Conservation (phyloP, 2,113 vertebrate genomes). For the Herpetotheres cachinnans region DNA sequence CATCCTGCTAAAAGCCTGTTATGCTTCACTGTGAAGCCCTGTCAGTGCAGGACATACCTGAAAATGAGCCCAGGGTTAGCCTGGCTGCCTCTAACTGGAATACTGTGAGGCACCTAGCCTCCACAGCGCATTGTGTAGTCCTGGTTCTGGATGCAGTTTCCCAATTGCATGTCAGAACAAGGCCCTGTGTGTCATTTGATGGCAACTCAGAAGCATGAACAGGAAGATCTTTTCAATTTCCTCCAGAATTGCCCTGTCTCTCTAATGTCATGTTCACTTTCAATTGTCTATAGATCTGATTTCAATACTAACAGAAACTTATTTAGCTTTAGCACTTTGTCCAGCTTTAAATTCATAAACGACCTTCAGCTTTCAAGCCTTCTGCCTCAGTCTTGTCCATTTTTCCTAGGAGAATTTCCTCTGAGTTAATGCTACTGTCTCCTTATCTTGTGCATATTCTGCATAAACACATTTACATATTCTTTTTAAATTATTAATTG, state of each 20-base stretch:
- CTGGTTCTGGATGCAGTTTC: background rate
- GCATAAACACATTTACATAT: background rate
- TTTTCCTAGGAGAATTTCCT: background rate
- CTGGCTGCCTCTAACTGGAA: background rate
- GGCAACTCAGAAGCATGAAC: background rate
- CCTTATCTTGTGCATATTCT: background rate
- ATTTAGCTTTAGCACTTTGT: background rate
- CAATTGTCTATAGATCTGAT: background rate
- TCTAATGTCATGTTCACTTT: accelerated
- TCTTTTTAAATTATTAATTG: background rate
- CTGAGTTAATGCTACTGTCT: background rate
- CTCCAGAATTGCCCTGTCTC: background rate
- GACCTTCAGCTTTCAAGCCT: background rate
- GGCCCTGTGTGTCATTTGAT: background rate
- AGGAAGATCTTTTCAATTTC: background rate
- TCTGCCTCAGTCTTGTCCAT: background rate
- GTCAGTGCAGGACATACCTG: background rate
- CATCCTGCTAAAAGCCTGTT: background rate
- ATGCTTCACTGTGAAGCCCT: background rate
- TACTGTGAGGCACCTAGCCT: background rate
- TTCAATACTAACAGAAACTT: background rate
- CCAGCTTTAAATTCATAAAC: background rate
- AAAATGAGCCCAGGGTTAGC: background rate
- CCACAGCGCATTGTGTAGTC: accelerated
- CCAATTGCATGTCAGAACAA: background rate